Percentiles rank a stretch among this genome's conserved stretches.
Evolutionary conservation across 2,888 invertebrate genomes (phyloP).

Genomic region (Chesias legatella): DNA sequence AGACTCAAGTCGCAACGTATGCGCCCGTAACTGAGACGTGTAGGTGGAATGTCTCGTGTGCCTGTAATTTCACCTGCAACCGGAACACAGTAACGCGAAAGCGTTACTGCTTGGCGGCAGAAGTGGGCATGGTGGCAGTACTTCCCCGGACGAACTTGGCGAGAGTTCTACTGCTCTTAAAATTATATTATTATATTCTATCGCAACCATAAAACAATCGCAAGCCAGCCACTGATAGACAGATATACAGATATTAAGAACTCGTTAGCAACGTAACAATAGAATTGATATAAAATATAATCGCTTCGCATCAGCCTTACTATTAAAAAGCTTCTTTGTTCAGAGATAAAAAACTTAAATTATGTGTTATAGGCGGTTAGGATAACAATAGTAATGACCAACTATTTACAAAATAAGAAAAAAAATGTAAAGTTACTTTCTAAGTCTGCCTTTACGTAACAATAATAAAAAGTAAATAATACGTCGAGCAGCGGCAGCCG

Average conservation of each 20-base stretch:
- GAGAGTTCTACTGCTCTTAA: too few relatives aligned
- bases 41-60: too few relatives aligned
- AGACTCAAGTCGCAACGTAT: too few relatives aligned
- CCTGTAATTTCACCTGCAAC: too few relatives aligned
- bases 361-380: constrained; percentile 7
- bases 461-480: constrained; percentile 23
- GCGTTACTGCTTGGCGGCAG: too few relatives aligned
- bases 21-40: too few relatives aligned
- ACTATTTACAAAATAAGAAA: constrained; percentile 26
- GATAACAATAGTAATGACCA: constrained; percentile 26
- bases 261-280: constrained; percentile 24
- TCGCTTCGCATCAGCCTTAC: constrained; percentile 18
- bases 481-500: constrained; percentile 6
- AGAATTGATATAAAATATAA: constrained; percentile 18
- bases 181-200: constrained; percentile 1
- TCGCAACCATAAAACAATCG: constrained; percentile 15
- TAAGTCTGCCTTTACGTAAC: constrained; percentile 31
- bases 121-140: too few relatives aligned
- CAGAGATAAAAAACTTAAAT: constrained; percentile 14
- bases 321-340: constrained; percentile 9
- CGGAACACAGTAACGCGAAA: too few relatives aligned
- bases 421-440: constrained; percentile 28
- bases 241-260: constrained; percentile 17
- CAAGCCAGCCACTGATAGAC: constrained; percentile 14
- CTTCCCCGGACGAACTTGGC: too few relatives aligned